phyloP scores from a whole-genome alignment of 2,113 vertebrate genomes.

The Columbina picui region DNA sequence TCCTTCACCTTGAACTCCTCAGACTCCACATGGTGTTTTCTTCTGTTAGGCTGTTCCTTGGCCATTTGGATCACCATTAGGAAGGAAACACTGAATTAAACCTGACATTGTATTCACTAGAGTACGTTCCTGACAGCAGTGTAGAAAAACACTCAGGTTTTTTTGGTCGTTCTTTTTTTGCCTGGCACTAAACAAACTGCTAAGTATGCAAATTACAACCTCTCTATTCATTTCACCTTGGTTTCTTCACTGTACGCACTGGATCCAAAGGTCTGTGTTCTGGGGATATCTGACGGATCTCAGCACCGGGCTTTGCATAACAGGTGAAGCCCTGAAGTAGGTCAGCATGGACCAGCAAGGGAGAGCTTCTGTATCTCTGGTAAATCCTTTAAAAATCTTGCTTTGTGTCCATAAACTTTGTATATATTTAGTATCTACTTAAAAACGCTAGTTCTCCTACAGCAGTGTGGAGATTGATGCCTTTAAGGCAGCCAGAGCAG shows the following conservation, averaged over 20 bases:
- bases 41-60: not conserved
- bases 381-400: slow-evolving; percentile 31
- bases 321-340: slow-evolving; percentile 46
- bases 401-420: slow-evolving; percentile 57
- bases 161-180: not conserved
- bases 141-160: not conserved
- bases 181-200: not conserved
- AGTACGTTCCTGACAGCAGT: not conserved
- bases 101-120: not conserved
- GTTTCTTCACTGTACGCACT: not conserved
- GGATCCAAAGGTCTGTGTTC: not conserved
- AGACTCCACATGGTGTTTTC: not conserved
- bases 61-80: not conserved
- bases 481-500: not conserved
- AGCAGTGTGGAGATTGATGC: slow-evolving; percentile 3
- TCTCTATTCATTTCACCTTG: not conserved
- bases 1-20: not conserved
- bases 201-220: not conserved
- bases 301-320: not conserved
- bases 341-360: not conserved
- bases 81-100: not conserved
- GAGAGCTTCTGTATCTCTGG: not conserved
- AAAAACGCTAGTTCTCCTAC: not conserved
- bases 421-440: slow-evolving; percentile 66
- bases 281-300: not conserved